Evolutionary conservation across 2,888 invertebrate species (phyloP), one percentile per base, ranked within the genome.

Genomic region (Drosophila pegasa): DNA sequence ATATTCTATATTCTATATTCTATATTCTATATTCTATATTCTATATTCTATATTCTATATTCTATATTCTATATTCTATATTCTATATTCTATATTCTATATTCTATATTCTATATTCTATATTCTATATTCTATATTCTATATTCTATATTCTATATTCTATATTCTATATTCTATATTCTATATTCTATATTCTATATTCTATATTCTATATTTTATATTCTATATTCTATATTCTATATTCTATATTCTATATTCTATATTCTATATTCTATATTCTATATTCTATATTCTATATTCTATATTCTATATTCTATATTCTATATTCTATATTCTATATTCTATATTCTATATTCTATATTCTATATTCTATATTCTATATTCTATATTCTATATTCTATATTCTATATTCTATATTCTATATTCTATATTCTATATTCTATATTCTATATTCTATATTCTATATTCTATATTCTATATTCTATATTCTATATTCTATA

Each of bases 11-110:
- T 18, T 38, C 38, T 40, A 40, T 40, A 40, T 40, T 40, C 40
- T 40, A 40, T 40, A 40, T 40, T 40, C 40, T 40, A 22, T 40
- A 45, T 45, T 45, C 22, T 27, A 27, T 45, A 45, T 27, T 45
- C n/a, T 27, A 45, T 45, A 47, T 47, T 45, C 22, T 45, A 45
- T 45, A 45, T 45, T 45, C 22, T 45, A 45, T 45, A 45, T 45
- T 45, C 22, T 45, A 45, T 45, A 45, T 45, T 45, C 22, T 45
- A 45, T 45, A 45, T 45, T 45, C n/a, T 45, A 45, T 45, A 45
- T 45, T 45, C 22, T 45, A 45, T 45, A 45, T 45, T 45, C n/a
- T 45, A 45, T 45, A 45, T 45, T 45, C 22, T 45, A 45, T 45
- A 45, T 45, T 45, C 22, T 45, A 45, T 45, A 47, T 47, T 45